Evolutionary conservation across 2,797 vertebrate genomes (phyloP).

Genomic region (Chloroceryle amazona): DNA sequence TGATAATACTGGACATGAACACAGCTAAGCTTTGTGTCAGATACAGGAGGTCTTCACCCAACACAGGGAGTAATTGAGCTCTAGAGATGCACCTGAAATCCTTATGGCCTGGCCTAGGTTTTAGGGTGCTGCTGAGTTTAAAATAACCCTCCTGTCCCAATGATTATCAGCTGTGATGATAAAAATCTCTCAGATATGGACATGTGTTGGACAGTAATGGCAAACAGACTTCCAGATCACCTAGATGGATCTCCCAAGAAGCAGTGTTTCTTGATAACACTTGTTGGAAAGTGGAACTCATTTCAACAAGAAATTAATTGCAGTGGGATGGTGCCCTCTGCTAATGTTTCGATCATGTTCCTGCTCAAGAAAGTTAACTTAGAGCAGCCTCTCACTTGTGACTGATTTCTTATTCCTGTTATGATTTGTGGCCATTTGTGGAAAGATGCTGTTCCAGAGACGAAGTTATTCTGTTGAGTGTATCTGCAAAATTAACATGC

Average conservation of each 20-base stretch:
- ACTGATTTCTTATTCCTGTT: background rate
- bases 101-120: background rate
- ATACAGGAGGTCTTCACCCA: background rate
- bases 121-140: background rate
- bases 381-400: background rate
- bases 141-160: background rate
- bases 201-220: background rate
- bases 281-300: background rate
- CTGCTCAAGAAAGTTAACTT: background rate
- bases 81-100: background rate
- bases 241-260: background rate
- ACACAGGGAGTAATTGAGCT: background rate
- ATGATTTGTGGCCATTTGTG: background rate
- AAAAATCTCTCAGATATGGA: rapidly evolving
- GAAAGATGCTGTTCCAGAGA: background rate
- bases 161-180: background rate
- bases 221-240: background rate
- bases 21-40: background rate
- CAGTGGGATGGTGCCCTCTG: background rate
- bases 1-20: background rate
- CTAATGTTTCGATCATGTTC: background rate
- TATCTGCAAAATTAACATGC: background rate
- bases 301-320: background rate
- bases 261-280: background rate
- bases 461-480: background rate